Conservation (phyloP, 2,797 vertebrate species). For the Babyrousa celebensis region DNA sequence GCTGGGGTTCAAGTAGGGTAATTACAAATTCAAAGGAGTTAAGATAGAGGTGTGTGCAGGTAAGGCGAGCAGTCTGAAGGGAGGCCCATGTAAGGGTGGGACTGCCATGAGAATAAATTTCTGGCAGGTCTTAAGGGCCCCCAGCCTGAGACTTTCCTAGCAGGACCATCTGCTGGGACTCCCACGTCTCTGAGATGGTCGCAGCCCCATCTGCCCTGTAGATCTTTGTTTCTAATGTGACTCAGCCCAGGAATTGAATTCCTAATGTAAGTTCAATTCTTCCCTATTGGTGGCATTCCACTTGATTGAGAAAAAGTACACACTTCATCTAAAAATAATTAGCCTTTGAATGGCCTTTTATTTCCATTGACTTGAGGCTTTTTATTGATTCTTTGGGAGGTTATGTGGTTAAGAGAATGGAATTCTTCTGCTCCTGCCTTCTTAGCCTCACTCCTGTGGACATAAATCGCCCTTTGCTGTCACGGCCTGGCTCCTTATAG, state of each 20-base stretch:
- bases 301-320: slow-evolving; percentile 56
- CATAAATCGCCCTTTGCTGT: neutral
- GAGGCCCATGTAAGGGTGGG: neutral
- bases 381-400: slow-evolving; percentile 22
- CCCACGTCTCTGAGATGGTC: neutral
- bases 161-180: neutral
- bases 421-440: neutral
- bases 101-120: neutral
- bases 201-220: neutral
- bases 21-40: neutral
- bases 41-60: neutral
- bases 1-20: neutral
- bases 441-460: neutral
- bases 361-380: slow-evolving; percentile 50
- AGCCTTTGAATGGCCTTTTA: slow-evolving; percentile 37
- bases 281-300: neutral
- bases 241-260: slow-evolving; percentile 34
- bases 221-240: neutral
- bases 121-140: neutral
- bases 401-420: slow-evolving; percentile 47
- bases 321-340: slow-evolving; percentile 68
- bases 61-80: neutral
- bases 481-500: neutral
- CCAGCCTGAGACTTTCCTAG: neutral
- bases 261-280: slow-evolving; percentile 33